phyloP scores from a whole-genome alignment of 2,113 vertebrate species.

The Nannospalax galili region DNA sequence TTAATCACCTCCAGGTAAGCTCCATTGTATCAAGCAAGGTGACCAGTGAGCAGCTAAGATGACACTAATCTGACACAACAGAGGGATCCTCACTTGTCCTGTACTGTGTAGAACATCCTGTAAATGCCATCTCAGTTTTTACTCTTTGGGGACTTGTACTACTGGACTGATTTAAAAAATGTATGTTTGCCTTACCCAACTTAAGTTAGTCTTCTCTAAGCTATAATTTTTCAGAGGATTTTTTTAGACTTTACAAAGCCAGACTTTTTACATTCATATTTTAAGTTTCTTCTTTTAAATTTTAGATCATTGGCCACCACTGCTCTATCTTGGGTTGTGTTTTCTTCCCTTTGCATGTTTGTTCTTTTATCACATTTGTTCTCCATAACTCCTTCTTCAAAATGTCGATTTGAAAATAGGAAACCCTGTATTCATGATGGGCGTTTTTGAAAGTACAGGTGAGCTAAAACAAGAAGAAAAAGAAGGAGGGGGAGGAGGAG shows the following conservation, averaged over 20 bases:
- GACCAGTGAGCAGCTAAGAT: neutral
- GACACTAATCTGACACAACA: neutral
- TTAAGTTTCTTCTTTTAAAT: neutral
- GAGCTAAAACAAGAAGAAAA: slow-evolving; percentile 8
- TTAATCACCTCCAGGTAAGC: neutral
- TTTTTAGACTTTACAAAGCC: neutral
- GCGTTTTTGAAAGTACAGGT: neutral
- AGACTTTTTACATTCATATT: neutral
- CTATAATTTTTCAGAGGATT: neutral
- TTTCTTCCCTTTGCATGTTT: neutral
- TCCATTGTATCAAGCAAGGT: neutral
- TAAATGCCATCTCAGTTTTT: neutral
- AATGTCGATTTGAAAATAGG: slow-evolving; percentile 11
- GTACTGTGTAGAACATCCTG: neutral
- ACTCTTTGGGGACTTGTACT: neutral
- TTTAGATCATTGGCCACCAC: neutral
- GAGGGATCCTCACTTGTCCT: neutral
- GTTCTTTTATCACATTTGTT: neutral
- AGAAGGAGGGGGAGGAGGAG: no score
- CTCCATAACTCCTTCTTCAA: neutral
- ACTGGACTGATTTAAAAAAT: neutral
- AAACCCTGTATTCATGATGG: neutral
- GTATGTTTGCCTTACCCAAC: neutral
- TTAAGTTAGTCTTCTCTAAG: neutral
- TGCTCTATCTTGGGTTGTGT: neutral